Percentiles rank a stretch among this genome's conserved stretches.
Conservation (phyloP, 2,888 invertebrate genomes). For the Dynastes maya region DNA sequence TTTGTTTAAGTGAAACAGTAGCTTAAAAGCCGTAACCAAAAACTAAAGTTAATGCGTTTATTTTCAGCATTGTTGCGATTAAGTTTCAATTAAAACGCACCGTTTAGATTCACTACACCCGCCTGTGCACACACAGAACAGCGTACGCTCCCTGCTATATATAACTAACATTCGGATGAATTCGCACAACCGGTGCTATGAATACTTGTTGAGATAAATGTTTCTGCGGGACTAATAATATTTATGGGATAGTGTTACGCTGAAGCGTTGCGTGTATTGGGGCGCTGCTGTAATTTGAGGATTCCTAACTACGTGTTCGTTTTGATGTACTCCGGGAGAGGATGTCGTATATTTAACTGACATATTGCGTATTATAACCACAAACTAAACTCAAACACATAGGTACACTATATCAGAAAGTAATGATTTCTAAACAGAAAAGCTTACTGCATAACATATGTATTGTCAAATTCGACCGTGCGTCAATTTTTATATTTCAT, state of each 20-base stretch:
- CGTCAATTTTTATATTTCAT: too few relatives aligned
- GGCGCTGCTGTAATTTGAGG: not conserved
- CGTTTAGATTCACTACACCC: not conserved
- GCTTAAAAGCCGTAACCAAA: constrained; percentile 17
- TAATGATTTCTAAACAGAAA: too few relatives aligned
- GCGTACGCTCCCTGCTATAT: too few relatives aligned
- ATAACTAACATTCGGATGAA: not conserved
- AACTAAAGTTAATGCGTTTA: constrained; percentile 28
- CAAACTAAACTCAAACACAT: too few relatives aligned
- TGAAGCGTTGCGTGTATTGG: not conserved
- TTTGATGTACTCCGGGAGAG: too few relatives aligned
- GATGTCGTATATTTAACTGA: too few relatives aligned
- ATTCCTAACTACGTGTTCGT: too few relatives aligned
- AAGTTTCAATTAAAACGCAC: constrained; percentile 11
- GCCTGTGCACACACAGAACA: not conserved
- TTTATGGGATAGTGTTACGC: constrained; percentile 9
- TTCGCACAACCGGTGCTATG: not conserved
- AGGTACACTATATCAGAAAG: too few relatives aligned
- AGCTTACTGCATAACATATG: too few relatives aligned
- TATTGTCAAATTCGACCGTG: too few relatives aligned
- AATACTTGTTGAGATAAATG: constrained; percentile 10
- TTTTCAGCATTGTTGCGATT: constrained; percentile 14
- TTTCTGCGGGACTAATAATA: not conserved
- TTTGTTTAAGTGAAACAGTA: not conserved
- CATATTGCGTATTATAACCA: too few relatives aligned